Conservation (phyloP, 2,888 invertebrate species). For the Anodontia alba region DNA sequence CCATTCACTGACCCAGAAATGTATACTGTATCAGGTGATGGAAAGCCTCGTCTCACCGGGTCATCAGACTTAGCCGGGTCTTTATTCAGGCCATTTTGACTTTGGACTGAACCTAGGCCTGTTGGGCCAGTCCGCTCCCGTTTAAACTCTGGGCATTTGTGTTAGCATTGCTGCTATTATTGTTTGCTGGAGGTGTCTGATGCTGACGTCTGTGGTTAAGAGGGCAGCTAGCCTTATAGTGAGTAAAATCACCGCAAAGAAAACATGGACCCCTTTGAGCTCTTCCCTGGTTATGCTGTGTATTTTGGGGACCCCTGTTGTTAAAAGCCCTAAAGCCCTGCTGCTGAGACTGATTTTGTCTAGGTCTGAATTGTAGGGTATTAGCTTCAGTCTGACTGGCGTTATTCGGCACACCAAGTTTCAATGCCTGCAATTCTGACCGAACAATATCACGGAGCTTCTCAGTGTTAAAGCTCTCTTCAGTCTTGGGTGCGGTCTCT, state of each 20-base stretch:
- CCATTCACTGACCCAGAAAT: too few relatives aligned
- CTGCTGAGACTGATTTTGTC: too few relatives aligned
- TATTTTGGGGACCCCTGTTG: too few relatives aligned
- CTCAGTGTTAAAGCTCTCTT: not conserved
- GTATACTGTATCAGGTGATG: too few relatives aligned
- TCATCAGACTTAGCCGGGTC: not conserved
- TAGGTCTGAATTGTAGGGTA: not conserved
- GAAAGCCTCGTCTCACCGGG: conserved; percentile 25
- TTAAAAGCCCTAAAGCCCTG: not conserved
- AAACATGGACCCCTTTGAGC: conserved; percentile 19
- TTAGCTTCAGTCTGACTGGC: not conserved
- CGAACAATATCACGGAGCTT: conserved; percentile 25
- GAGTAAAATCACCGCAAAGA: too few relatives aligned
- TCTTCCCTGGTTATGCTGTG: not conserved
- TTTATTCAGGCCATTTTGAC: conserved; percentile 16
- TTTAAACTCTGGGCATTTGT: not conserved
- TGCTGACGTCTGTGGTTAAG: too few relatives aligned
- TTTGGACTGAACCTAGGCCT: conserved; percentile 25
- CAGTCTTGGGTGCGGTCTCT: not conserved
- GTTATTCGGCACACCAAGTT: not conserved
- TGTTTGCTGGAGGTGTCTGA: not conserved
- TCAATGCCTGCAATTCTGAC: conserved; percentile 8
- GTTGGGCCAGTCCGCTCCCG: too few relatives aligned
- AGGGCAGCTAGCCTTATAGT: conserved; percentile 28
- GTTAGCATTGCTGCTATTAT: not conserved